These are phyloP conservation scores for Nanorana parkeri DNA, from an alignment of 2,113 vertebrate genomes.

Conservation along the genomic window DNA sequence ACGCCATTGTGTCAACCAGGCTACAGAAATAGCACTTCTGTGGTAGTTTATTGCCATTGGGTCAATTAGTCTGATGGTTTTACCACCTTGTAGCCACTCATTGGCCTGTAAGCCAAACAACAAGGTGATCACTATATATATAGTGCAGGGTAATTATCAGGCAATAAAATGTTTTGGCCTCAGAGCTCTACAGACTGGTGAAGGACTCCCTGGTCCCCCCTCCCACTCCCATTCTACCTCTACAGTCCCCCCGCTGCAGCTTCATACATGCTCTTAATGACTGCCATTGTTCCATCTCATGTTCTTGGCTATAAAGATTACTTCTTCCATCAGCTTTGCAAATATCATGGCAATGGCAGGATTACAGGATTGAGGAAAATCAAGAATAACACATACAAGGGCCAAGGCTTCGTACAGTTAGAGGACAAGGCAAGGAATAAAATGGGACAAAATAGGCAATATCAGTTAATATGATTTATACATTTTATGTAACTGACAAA, in stretches of 20 bases:
- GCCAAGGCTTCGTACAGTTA: no score
- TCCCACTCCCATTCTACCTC: conserved; percentile 46
- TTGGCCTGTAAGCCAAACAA: conserved; percentile 71
- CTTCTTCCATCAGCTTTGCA: no score
- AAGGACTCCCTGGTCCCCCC: not conserved
- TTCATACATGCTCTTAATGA: no score
- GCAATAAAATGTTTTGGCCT: conserved; percentile 68
- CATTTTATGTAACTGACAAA: no score
- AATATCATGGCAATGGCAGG: no score
- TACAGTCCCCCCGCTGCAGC: conserved; percentile 27
- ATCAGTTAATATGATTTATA: no score
- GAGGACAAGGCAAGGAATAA: no score
- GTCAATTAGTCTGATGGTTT: conserved; percentile 68
- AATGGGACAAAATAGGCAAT: no score
- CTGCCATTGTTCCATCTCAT: no score
- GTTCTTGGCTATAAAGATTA: no score
- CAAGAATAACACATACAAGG: no score
- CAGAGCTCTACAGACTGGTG: conserved; percentile 63
- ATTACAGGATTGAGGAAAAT: no score
- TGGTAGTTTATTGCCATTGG: conserved; percentile 69
- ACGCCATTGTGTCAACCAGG: conserved; percentile 68
- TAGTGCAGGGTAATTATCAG: conserved; percentile 70
- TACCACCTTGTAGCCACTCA: conserved; percentile 72
- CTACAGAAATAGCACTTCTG: conserved; percentile 71
- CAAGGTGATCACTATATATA: conserved; percentile 72